Conservation (phyloP, 2,888 invertebrate species). For the Calameuta pallipes region DNA sequence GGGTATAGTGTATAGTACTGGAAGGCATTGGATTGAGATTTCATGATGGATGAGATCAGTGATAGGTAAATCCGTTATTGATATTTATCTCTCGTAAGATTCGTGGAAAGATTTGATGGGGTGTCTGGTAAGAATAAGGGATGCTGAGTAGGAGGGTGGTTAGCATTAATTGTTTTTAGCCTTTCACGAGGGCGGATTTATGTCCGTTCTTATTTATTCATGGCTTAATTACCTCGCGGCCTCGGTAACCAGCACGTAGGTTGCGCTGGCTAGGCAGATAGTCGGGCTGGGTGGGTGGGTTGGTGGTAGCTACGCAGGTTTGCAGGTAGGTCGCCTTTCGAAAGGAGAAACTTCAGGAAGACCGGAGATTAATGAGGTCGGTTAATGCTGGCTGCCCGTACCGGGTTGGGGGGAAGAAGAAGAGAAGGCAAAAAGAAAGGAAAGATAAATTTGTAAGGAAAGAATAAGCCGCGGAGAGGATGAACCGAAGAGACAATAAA, state of each 20-base stretch:
- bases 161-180: constrained; percentile 47
- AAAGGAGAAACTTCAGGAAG: constrained; percentile 59
- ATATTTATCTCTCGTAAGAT: too few species aligned
- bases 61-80: too few species aligned
- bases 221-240: constrained; percentile 61
- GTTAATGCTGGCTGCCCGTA: constrained; percentile 42
- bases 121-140: too few species aligned
- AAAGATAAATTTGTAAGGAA: background rate
- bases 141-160: too few species aligned
- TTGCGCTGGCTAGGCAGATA: background rate
- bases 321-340: constrained; percentile 26
- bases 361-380: constrained; percentile 54
- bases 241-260: constrained; percentile 9
- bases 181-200: constrained; percentile 47
- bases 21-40: too few species aligned
- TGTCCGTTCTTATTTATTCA: constrained; percentile 62
- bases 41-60: too few species aligned
- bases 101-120: too few species aligned
- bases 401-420: constrained; percentile 2
- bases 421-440: constrained; percentile 9
- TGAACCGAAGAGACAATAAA: constrained; percentile 9
- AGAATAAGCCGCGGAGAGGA: constrained; percentile 1
- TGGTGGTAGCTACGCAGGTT: background rate
- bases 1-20: too few species aligned
- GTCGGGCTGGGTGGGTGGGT: background rate